phyloP scores from a whole-genome alignment of 2,888 invertebrate genomes.

The Agriopis aurantiaria region DNA sequence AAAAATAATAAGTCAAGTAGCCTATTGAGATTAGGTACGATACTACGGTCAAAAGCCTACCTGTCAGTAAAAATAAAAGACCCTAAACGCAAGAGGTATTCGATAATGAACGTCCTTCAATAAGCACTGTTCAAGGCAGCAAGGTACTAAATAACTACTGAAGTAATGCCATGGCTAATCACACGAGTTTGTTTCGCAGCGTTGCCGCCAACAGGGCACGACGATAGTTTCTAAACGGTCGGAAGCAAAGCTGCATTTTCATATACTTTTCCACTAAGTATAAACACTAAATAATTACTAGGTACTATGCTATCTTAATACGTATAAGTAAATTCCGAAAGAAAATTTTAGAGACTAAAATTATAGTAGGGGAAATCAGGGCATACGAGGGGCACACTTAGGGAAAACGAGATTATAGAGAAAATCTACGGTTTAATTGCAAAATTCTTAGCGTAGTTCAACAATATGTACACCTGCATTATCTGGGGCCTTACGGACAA shows the following conservation, averaged over 20 bases:
- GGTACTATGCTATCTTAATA: too few species aligned
- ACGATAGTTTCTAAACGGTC: constrained; percentile 17
- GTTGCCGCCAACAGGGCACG: not conserved
- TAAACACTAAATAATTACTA: not conserved
- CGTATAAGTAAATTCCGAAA: not conserved
- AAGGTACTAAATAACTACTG: constrained; percentile 17
- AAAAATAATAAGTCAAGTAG: not conserved
- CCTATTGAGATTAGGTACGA: not conserved
- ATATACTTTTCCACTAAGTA: constrained; percentile 6
- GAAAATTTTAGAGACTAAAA: not conserved
- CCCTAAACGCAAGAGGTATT: not conserved
- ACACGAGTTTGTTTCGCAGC: constrained; percentile 19
- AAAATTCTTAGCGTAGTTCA: too few species aligned
- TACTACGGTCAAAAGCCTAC: not conserved
- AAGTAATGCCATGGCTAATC: constrained; percentile 28
- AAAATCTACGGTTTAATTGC: too few species aligned
- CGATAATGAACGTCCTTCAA: constrained; percentile 13
- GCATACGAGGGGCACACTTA: too few species aligned
- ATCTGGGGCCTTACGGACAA: too few species aligned
- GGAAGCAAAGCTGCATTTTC: constrained; percentile 6
- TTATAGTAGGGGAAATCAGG: too few species aligned
- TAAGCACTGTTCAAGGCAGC: not conserved
- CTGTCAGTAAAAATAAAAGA: not conserved
- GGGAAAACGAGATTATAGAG: too few species aligned
- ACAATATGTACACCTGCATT: too few species aligned